These are phyloP conservation scores for Halocynthia roretzi DNA, from an alignment of 23 tunicate genomes.

Conservation along the genomic window DNA sequence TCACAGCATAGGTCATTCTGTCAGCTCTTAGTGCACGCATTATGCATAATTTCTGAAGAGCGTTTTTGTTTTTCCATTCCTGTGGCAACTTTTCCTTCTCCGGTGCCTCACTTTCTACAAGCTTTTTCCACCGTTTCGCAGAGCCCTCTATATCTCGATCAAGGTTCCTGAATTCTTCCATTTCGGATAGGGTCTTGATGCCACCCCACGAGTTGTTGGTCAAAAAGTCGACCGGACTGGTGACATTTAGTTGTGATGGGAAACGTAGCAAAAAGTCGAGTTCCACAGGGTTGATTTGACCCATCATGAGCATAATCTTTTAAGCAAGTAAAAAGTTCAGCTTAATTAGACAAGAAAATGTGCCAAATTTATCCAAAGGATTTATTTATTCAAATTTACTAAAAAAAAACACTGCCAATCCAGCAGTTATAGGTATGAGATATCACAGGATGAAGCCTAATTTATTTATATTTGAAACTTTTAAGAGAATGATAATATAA, in stretches of 20 bases:
- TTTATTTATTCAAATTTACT: no score
- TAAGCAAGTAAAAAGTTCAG: background rate
- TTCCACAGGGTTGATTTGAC: constrained; percentile 75
- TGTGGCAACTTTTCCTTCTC: constrained; percentile 98
- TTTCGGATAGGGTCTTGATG: constrained; percentile 84
- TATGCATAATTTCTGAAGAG: constrained; percentile 90
- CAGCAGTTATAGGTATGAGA: background rate
- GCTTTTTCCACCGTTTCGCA: constrained; percentile 95
- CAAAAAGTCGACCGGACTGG: constrained; percentile 97
- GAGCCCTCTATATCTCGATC: constrained; percentile 98
- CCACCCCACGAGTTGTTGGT: constrained; percentile 87
- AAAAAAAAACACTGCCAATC: no score
- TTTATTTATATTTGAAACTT: background rate
- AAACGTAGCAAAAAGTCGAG: constrained; percentile 89
- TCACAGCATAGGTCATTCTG: constrained; percentile 97
- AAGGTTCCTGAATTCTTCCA: constrained; percentile 94
- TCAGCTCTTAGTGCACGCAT: constrained; percentile 89
- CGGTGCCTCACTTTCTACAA: constrained; percentile 97
- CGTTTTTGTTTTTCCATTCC: constrained; percentile 98
- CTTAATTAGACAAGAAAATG: background rate
- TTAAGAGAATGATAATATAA: background rate
- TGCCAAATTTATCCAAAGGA: no score
- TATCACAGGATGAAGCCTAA: background rate
- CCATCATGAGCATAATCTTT: constrained; percentile 71
- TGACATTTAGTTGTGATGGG: constrained; percentile 78